These are phyloP conservation scores for Pristionchus entomophagus DNA, from an alignment of 2,888 invertebrate genomes.

Conservation along the genomic window DNA sequence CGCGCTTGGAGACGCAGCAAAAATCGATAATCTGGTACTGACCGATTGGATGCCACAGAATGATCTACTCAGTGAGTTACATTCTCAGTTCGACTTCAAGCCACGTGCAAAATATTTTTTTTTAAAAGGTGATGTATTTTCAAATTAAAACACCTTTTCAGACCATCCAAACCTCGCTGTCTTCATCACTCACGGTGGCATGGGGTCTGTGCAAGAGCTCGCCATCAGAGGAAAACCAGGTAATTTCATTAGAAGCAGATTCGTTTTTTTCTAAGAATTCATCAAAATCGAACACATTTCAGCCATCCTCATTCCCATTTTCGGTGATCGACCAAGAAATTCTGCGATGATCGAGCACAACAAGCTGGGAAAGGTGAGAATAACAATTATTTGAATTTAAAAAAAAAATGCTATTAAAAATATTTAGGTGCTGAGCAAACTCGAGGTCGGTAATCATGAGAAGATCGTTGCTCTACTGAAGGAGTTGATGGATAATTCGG, in stretches of 20 bases:
- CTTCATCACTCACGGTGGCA: constrained; percentile 19
- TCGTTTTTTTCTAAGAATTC: background rate
- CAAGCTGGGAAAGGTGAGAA: background rate
- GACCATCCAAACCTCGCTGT: constrained; percentile 18
- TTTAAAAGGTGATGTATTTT: background rate
- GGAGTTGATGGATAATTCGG: background rate
- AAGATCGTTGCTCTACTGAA: background rate
- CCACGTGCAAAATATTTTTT: too few species aligned
- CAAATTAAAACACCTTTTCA: background rate
- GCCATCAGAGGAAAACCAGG: constrained; percentile 17
- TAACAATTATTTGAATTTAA: too few species aligned
- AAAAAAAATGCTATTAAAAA: background rate
- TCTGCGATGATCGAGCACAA: constrained; percentile 24
- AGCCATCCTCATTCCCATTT: constrained; percentile 3
- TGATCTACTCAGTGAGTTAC: background rate
- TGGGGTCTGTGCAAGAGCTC: constrained; percentile 1
- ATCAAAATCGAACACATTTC: background rate
- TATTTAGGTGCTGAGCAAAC: constrained; percentile 5
- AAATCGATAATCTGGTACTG: background rate
- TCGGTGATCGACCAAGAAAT: constrained; percentile 22
- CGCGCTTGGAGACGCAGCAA: background rate
- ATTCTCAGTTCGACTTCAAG: background rate
- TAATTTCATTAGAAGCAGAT: background rate
- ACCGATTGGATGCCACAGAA: constrained; percentile 30
- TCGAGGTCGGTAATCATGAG: background rate